phyloP scores from a whole-genome alignment of 37 sponge, comb jelly and placozoan genomes.

The Axinella damicornis region DNA sequence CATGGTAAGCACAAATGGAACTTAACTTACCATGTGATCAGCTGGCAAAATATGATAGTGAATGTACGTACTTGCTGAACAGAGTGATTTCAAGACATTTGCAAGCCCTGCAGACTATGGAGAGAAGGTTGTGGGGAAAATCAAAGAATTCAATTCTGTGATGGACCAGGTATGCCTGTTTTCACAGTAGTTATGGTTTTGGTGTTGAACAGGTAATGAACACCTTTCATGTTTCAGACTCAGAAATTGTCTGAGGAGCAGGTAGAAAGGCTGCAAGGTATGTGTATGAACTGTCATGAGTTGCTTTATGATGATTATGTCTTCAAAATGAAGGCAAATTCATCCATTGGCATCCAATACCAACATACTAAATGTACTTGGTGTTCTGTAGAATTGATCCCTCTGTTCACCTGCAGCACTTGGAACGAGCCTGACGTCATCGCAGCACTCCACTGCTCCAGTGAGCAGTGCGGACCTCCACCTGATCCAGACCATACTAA shows the following conservation, averaged over 20 bases:
- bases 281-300: neutral
- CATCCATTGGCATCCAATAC: too few species aligned
- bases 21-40: too few species aligned
- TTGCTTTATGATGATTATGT: neutral
- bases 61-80: neutral
- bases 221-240: constrained; percentile 2
- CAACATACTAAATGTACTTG: too few species aligned
- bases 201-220: too few species aligned
- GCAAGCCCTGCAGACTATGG: constrained; percentile 65
- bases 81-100: constrained; percentile 63
- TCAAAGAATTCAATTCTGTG: constrained; percentile 64
- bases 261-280: constrained; percentile 13
- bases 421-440: constrained; percentile 12
- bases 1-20: constrained; percentile 31
- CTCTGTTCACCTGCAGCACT: neutral
- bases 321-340: too few species aligned
- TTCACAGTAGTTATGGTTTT: too few species aligned
- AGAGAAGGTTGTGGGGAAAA: constrained; percentile 65
- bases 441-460: neutral
- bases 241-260: constrained; percentile 14
- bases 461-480: constrained; percentile 12
- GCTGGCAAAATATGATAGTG: too few species aligned
- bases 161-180: constrained; percentile 9
- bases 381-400: neutral
- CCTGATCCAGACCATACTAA: constrained; percentile 1